Percentiles rank a stretch among this genome's conserved stretches.
These are phyloP conservation scores for Drosophila sp. DNA, from an alignment of 1,140 invertebrate species.

Conservation along the genomic window DNA sequence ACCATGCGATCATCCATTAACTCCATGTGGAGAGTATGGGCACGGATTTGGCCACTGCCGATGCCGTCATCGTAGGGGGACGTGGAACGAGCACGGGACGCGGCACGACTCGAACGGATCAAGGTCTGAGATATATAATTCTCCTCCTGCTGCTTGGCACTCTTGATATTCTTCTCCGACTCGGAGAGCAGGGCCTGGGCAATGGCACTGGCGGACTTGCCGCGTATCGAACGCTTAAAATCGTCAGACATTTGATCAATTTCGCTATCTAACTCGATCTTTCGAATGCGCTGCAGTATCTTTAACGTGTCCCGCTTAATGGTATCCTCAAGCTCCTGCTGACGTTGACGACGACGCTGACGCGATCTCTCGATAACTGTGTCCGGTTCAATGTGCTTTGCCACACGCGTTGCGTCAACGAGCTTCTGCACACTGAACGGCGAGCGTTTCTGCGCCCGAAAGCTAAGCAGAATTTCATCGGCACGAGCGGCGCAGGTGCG, in stretches of 20 bases:
- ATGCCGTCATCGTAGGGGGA: slow-evolving; percentile 39
- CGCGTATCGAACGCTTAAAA: slow-evolving; percentile 86
- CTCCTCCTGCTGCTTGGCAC: slow-evolving; percentile 81
- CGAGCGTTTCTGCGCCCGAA: slow-evolving; percentile 87
- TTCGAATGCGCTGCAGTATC: slow-evolving; percentile 81
- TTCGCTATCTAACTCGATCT: slow-evolving; percentile 78
- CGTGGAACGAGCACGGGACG: slow-evolving; percentile 66
- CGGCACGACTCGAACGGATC: slow-evolving; percentile 71
- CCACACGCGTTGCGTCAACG: slow-evolving; percentile 88
- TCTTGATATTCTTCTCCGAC: slow-evolving; percentile 86
- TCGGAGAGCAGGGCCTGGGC: slow-evolving; percentile 88
- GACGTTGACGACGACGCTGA: slow-evolving; percentile 85
- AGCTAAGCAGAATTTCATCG: slow-evolving; percentile 87
- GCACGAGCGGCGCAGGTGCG: slow-evolving; percentile 88
- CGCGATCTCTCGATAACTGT: slow-evolving; percentile 85
- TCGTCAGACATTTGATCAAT: slow-evolving; percentile 86
- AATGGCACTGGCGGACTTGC: slow-evolving; percentile 90
- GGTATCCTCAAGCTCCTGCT: slow-evolving; percentile 85
- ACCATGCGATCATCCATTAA: slow-evolving; percentile 80
- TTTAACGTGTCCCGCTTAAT: slow-evolving; percentile 85
- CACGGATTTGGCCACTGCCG: slow-evolving; percentile 52
- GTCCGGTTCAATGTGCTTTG: slow-evolving; percentile 87
- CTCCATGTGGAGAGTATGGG: slow-evolving; percentile 76
- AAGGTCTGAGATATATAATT: slow-evolving; percentile 71
- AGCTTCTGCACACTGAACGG: slow-evolving; percentile 89